Conservation (phyloP, 2,797 vertebrate genomes). For the Anomalospiza imberbis region DNA sequence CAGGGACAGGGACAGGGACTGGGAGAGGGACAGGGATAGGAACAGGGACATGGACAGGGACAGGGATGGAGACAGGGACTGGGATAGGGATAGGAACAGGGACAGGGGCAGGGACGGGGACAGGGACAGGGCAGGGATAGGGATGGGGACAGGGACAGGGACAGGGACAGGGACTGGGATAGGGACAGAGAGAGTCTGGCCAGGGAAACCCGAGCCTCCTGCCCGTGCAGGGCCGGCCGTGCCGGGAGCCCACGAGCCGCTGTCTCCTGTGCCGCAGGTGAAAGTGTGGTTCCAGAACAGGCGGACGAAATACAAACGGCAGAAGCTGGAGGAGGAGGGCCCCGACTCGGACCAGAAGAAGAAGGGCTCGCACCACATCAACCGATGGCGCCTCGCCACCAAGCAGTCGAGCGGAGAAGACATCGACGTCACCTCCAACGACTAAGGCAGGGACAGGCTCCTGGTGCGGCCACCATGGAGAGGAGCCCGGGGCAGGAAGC, state of each 20-base stretch:
- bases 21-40: rapidly evolving
- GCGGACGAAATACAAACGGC: conserved; percentile 96
- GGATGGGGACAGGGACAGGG: no score
- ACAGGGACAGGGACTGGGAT: no score
- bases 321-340: conserved; percentile 97
- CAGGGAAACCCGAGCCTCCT: rapidly evolving
- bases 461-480: conserved; percentile 27
- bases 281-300: conserved; percentile 99
- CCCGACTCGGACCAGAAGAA: conserved; percentile 96
- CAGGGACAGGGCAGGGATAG: no score
- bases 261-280: conserved; percentile 77
- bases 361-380: conserved; percentile 97
- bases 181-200: background rate
- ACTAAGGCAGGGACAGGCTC: conserved; percentile 73
- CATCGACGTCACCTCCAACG: conserved; percentile 96
- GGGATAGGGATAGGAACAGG: no score
- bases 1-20: background rate
- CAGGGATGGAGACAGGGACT: background rate
- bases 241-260: background rate
- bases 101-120: background rate
- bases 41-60: background rate
- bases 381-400: conserved; percentile 96
- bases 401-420: conserved; percentile 93
- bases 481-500: conserved; percentile 12
- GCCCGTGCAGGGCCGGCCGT: rapidly evolving